Evolutionary conservation across 2,113 vertebrate species (phyloP).

Genomic region (Oreotrochilus melanogaster): DNA sequence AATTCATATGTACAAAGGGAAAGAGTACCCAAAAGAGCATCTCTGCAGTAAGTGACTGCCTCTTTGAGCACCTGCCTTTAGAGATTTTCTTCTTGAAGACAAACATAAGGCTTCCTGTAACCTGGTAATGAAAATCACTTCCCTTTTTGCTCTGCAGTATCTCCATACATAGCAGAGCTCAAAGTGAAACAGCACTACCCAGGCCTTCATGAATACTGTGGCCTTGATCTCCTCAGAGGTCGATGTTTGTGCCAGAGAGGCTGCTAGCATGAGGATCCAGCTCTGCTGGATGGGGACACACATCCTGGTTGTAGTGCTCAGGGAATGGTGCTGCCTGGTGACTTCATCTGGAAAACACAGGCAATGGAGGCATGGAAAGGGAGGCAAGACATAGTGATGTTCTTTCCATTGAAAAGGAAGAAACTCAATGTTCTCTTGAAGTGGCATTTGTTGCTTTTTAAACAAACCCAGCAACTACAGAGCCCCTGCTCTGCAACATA

Average conservation of each 20-base stretch:
- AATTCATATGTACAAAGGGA: rapidly evolving
- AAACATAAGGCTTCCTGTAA: not conserved
- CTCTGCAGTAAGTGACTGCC: not conserved
- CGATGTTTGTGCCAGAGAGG: not conserved
- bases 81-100: not conserved
- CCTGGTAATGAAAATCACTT: not conserved
- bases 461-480: not conserved
- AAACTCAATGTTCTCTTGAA: not conserved
- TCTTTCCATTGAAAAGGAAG: not conserved
- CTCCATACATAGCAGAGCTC: not conserved
- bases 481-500: not conserved
- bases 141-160: not conserved
- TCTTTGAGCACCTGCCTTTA: not conserved
- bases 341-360: not conserved
- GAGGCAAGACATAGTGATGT: not conserved
- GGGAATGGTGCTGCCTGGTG: rapidly evolving
- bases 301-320: rapidly evolving
- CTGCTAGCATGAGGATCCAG: not conserved
- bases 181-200: not conserved
- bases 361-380: not conserved
- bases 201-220: not conserved
- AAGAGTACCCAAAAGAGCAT: not conserved
- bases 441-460: not conserved
- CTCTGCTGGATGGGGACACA: not conserved
- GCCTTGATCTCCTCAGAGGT: not conserved